Percentiles rank a stretch among this genome's conserved stretches.
Conservation (phyloP, 2,113 vertebrate species). For the Nettapus auritus region DNA sequence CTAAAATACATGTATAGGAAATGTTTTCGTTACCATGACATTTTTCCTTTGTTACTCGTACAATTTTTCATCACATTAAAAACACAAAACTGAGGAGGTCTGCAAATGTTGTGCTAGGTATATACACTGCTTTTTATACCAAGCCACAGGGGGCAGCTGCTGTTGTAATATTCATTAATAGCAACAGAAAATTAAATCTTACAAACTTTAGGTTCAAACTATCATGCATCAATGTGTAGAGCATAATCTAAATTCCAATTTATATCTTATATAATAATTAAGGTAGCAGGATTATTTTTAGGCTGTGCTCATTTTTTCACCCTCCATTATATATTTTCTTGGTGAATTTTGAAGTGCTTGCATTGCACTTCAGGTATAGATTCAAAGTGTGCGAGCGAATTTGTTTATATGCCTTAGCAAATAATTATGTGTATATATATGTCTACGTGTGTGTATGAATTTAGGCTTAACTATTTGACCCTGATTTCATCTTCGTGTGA, state of each 20-base stretch:
- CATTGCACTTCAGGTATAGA: not conserved
- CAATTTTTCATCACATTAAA: slow-evolving; percentile 86
- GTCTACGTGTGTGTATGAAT: not conserved
- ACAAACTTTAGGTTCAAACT: slow-evolving; percentile 70
- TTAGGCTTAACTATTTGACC: slow-evolving; percentile 10
- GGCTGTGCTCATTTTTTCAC: not conserved
- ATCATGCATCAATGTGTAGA: slow-evolving; percentile 47
- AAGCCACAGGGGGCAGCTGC: slow-evolving; percentile 70
- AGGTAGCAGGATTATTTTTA: slow-evolving; percentile 36
- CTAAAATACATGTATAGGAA: slow-evolving; percentile 83
- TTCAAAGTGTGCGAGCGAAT: not conserved
- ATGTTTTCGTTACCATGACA: slow-evolving; percentile 87
- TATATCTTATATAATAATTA: slow-evolving; percentile 58
- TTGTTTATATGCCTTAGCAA: not conserved
- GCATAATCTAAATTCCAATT: slow-evolving; percentile 60
- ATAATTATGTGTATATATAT: not conserved
- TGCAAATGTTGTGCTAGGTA: slow-evolving; percentile 82
- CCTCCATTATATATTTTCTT: not conserved
- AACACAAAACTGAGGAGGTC: slow-evolving; percentile 84
- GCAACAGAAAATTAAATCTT: slow-evolving; percentile 81
- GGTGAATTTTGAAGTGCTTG: not conserved
- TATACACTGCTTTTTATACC: slow-evolving; percentile 75
- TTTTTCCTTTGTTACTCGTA: slow-evolving; percentile 82
- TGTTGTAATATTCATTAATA: slow-evolving; percentile 80
- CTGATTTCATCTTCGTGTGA: not conserved